Base-by-base conservation (phyloP, 1,140 invertebrate species). In the Pollicipes pollicipes region DNA sequence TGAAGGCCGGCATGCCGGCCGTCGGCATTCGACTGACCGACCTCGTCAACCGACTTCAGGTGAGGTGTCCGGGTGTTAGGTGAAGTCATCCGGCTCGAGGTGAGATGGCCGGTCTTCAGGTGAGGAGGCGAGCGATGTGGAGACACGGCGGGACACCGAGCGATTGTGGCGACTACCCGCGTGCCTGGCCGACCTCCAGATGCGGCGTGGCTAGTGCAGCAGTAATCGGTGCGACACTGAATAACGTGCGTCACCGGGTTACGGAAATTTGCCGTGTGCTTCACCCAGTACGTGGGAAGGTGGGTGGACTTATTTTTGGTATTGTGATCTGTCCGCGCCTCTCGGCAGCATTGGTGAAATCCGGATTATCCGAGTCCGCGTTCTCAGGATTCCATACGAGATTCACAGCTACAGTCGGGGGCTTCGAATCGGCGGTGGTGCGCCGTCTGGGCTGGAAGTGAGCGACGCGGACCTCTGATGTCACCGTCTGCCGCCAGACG, bases 1-100 rank as follows among this genome's bases (percentile, higher is more conserved):
- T 84, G 0, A 92, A 93, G 77, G 86, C 84, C 72, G 85, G 87
- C 26, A 80, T 94, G 3, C 96, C 97, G 0, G 88, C 90, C 0
- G 79, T 94, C 66, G 89, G 90, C 74, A 80, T 86, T 2, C 88
- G 88, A 76, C 80, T 97, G 6, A 84, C 85, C 31, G 88, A 91
- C 74, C 80, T 98, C 32, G 90, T 93, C 64, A n/a, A n/a, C n/a
- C n/a, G n/a, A n/a, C n/a, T n/a, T n/a, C n/a, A n/a, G n/a, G n/a
- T n/a, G n/a, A n/a, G n/a, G n/a, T n/a, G n/a, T n/a, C n/a, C n/a
- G n/a, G n/a, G n/a, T n/a, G n/a, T n/a, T n/a, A n/a, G n/a, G n/a
- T n/a, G n/a, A n/a, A n/a, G n/a, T n/a, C n/a, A 85, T 90, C 72
- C 83, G 87, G 67, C 79, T 96, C 28, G 91, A 95, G 78, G 80